Evolutionary conservation across 2,797 vertebrate species (phyloP).

Genomic region (Brachyrhaphis roseni): DNA sequence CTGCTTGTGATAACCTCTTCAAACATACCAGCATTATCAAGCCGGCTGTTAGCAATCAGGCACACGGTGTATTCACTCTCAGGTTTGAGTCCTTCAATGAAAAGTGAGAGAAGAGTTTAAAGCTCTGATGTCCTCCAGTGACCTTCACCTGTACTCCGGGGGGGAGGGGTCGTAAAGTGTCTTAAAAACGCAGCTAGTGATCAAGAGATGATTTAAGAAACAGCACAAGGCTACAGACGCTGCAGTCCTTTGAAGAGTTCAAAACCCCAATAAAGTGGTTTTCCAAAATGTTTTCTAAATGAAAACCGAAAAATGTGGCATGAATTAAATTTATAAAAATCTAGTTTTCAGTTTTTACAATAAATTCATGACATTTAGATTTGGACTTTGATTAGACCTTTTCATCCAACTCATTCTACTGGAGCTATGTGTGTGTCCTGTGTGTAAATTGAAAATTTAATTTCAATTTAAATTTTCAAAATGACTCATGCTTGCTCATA

Average conservation of each 20-base stretch:
- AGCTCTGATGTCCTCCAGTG: conserved; percentile 85
- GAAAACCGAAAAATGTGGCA: neutral
- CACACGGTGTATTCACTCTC: conserved; percentile 87
- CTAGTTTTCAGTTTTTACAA: neutral
- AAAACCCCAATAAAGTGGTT: too few species aligned
- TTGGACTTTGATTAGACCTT: neutral
- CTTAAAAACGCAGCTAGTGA: conserved; percentile 19
- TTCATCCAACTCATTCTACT: neutral
- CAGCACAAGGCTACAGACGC: conserved; percentile 5
- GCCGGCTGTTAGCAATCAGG: conserved; percentile 88
- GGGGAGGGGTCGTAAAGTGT: conserved; percentile 51
- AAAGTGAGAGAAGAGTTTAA: conserved; percentile 86
- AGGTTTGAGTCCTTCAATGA: conserved; percentile 87
- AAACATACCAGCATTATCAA: conserved; percentile 92
- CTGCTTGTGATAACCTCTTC: conserved; percentile 90
- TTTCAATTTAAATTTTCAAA: too few species aligned
- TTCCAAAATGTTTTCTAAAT: neutral
- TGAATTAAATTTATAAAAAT: neutral
- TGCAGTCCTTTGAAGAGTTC: neutral
- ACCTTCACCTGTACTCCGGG: conserved; percentile 83
- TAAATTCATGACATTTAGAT: neutral
- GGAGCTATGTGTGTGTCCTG: neutral
- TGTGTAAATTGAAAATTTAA: too few species aligned
- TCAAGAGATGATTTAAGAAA: conserved; percentile 13
- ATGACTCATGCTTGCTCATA: too few species aligned